phyloP scores from a whole-genome alignment of 92 coral and sea anemone species.

The Virgularia gustaviana region DNA sequence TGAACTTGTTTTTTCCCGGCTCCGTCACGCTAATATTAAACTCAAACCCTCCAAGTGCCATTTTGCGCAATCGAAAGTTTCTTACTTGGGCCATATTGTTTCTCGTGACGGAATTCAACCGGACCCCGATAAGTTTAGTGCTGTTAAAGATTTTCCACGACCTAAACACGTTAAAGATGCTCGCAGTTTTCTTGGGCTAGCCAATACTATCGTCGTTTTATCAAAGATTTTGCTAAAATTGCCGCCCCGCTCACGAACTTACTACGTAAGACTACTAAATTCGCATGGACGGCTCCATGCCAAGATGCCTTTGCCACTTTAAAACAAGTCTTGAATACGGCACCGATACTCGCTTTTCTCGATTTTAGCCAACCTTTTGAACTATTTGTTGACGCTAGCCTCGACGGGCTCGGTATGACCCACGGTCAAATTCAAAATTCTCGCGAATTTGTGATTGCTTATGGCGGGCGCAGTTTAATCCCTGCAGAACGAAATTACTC shows the following conservation, averaged over 20 bases:
- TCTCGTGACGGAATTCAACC: slow-evolving; percentile 43
- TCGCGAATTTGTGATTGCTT: slow-evolving; percentile 48
- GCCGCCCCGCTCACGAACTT: slow-evolving; percentile 13
- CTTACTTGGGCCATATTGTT: slow-evolving; percentile 49
- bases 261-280: slow-evolving; percentile 27
- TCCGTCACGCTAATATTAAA: slow-evolving; percentile 50
- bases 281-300: slow-evolving; percentile 28
- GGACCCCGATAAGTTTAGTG: slow-evolving; percentile 48
- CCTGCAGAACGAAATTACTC: slow-evolving; percentile 49
- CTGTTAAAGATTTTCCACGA: slow-evolving; percentile 47
- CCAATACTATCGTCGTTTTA: slow-evolving; percentile 17
- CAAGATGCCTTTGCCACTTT: slow-evolving; percentile 37
- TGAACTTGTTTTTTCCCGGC: slow-evolving; percentile 32
- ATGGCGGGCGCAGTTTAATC: slow-evolving; percentile 51
- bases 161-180: slow-evolving; percentile 15
- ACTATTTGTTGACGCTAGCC: no score
- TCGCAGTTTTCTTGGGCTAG: slow-evolving; percentile 22
- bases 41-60: slow-evolving; percentile 59
- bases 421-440: no score
- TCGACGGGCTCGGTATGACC: no score
- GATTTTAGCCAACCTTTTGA: no score
- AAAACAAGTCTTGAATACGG: slow-evolving; percentile 10
- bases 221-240: slow-evolving; percentile 13
- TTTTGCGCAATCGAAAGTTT: slow-evolving; percentile 35
- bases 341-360: slow-evolving; percentile 37